Conservation (phyloP, 2,113 vertebrate species). For the Stegostoma tigrinum region DNA sequence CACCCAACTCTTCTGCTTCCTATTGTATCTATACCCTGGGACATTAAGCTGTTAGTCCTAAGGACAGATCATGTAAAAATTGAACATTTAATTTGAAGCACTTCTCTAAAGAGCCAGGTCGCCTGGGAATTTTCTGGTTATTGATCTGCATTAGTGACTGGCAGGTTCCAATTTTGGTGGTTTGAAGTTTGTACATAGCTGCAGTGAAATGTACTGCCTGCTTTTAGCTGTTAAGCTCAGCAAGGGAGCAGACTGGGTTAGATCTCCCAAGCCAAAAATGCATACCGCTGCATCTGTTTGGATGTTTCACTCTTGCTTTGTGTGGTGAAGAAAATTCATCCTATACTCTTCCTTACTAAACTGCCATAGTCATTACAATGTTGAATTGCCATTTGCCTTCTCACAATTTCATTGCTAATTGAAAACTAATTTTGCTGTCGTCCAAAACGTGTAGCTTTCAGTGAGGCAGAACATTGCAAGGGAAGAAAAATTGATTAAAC, state of each 20-base stretch:
- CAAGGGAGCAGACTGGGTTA: background rate
- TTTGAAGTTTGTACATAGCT: background rate
- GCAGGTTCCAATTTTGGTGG: background rate
- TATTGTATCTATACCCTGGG: too few relatives aligned
- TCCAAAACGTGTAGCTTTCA: background rate
- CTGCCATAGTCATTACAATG: background rate
- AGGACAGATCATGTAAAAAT: background rate
- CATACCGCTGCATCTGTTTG: background rate
- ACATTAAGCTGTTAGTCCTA: background rate
- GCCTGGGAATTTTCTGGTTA: background rate
- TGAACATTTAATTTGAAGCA: background rate
- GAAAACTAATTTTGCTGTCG: background rate
- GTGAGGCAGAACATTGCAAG: background rate
- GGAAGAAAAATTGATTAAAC: background rate
- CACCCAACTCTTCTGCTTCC: too few relatives aligned
- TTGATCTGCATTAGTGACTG: background rate
- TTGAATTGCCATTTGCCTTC: background rate
- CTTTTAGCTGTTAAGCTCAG: background rate
- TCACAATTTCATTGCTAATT: background rate
- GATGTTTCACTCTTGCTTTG: background rate
- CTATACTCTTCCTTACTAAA: background rate
- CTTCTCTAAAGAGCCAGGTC: background rate
- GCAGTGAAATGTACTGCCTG: background rate
- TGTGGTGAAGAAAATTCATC: background rate
- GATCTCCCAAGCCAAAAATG: background rate